Base-by-base conservation (phyloP, 1,140 invertebrate species). In the Tetramorium simillimum region DNA sequence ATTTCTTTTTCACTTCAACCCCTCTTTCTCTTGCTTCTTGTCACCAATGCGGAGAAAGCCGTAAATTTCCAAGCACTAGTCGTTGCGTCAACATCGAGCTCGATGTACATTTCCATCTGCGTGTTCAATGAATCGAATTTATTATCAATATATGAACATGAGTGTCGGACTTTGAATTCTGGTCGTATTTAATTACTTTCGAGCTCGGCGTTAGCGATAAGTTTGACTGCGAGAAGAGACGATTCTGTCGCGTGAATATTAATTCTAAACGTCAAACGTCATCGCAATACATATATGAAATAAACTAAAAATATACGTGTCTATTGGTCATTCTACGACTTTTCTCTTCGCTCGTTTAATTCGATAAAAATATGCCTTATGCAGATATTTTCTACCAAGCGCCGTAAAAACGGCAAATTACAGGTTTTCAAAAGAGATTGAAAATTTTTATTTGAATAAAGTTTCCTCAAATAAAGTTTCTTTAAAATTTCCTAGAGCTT, bases 151-250 rank as follows among this genome's bases (percentile, higher is more conserved):
- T 1, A 16, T n/a, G 28, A 43, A n/a, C 2, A 18, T n/a, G 28
- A 43, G 24, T 12, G 21, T 60, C 2, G 16, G n/a, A 58, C 14
- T 40, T 9, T 10, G 7, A 43, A 43, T 63, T 73, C 6, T 12
- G n/a, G 18, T 77, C 16, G 6, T 24, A 63, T 77, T 53, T 60
- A 60, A 60, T 60, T 77, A 33, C 16, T 33, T 10, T 16, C 21
- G 24, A 63, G 24, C 10, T 60, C 21, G n/a, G n/a, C 51, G 21
- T 63, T 77, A 77, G 58, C 9, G 49, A 56, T 73, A 73, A 73
- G 5, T 33, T 77, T 24, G 73, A 24, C 40, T 75, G 51, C 72
- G 37, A 43, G 16, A 77, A 77, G 56, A n/a, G 5, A 62, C 21
- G 21, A 63, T 33, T 63, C 21, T 33, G 21, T 43, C 14, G 12